A percentile compares a stretch with the other conserved stretches of the same genome.
Conservation (phyloP, 2,888 invertebrate species). For the Nomada ruficornis region DNA sequence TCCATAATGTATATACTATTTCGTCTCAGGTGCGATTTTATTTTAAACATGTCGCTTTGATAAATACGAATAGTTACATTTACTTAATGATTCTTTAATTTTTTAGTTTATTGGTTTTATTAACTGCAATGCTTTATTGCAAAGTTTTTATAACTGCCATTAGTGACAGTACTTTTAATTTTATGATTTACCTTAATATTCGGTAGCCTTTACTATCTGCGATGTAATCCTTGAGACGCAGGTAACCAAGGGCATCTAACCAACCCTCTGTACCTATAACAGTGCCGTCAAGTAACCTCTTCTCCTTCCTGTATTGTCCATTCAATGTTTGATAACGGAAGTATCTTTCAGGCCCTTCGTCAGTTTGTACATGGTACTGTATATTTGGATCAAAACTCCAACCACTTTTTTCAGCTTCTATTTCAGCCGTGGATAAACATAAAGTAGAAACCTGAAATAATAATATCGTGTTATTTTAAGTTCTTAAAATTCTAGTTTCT, state of each 20-base stretch:
- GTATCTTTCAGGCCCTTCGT: constrained; percentile 95
- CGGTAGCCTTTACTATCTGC: constrained; percentile 94
- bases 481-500: no score
- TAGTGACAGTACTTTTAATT: neutral
- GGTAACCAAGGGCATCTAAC: constrained; percentile 93
- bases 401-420: constrained; percentile 83
- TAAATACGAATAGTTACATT: no score
- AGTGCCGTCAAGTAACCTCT: constrained; percentile 93
- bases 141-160: no score
- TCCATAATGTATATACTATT: no score
- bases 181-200: constrained; percentile 86
- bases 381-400: constrained; percentile 88
- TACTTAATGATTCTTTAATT: no score
- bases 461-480: neutral
- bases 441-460: constrained; percentile 79
- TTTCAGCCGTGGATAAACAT: constrained; percentile 79
- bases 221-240: constrained; percentile 94
- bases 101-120: no score
- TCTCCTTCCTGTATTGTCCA: constrained; percentile 95
- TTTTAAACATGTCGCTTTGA: no score
- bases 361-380: constrained; percentile 96
- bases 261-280: constrained; percentile 95
- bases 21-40: no score
- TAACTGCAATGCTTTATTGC: no score
- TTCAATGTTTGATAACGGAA: constrained; percentile 95